Evolutionary conservation across 2,797 vertebrate genomes (phyloP), one percentile per base, ranked within the genome.

Genomic region (Ispidina picta): DNA sequence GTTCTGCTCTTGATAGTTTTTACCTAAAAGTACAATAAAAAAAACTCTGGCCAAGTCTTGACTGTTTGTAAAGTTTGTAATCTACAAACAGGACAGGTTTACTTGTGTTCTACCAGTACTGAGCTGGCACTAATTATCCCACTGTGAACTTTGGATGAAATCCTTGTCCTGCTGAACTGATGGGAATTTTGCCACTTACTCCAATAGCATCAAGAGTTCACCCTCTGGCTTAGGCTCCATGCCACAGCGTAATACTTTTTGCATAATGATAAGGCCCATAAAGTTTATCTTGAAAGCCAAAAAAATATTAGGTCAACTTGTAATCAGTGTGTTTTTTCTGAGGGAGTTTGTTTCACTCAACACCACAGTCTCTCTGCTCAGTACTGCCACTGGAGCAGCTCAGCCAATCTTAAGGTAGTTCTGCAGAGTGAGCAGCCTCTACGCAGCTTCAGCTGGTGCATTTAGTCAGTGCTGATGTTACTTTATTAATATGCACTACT

Each of bases 401-500:
- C 55, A 39, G 81, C 51, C 52, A 51, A 37, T 73, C 80, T 73
- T 49, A 11, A 5, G 85, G 85, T 77, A 89, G 70, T 77, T 14
- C 43, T 10, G 52, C n/a, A 4, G 66, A 54, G 62, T 9, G 0
- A 74, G 88, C 6, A 1, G 41, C 75, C 76, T 43, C 81, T 3
- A 3, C 22, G 3, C 70, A 35, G 70, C 70, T 54, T n/a, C 28
- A 14, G 54, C 87, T 23, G 63, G 46, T 2, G 4, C 26, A 31
- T 51, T 59, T 41, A 89, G 88, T 20, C 65, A 49, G 63, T 0
- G 4, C 44, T 54, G 56, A 22, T 6, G n/a, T 39, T 89, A 63
- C 51, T 93, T 79, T 92, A 95, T 95, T 93, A 95, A 92, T 92
- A 95, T 93, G 92, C 93, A 6, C 86, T 91, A 69, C 92, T 94